Conservation (phyloP, 2,888 invertebrate species). For the Agrochola litura region DNA sequence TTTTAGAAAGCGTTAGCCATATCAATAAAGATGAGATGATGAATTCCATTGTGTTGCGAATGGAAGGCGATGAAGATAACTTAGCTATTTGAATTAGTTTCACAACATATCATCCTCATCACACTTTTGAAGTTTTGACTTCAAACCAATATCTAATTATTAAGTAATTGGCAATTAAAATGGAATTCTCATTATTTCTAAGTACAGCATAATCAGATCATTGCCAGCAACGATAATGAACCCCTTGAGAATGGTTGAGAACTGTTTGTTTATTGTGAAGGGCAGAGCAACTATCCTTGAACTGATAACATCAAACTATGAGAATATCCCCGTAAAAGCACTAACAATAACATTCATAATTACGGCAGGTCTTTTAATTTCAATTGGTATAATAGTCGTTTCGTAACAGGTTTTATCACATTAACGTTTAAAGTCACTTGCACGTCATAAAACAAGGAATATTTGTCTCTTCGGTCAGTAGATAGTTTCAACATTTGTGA, state of each 20-base stretch:
- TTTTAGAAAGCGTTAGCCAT: slow-evolving; percentile 24
- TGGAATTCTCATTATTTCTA: slow-evolving; percentile 38
- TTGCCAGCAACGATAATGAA: slow-evolving; percentile 30
- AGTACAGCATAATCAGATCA: slow-evolving; percentile 40
- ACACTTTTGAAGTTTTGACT: slow-evolving; percentile 2
- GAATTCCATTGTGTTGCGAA: slow-evolving; percentile 15
- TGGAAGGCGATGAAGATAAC: background rate
- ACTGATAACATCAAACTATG: slow-evolving; percentile 32
- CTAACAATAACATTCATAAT: slow-evolving; percentile 6
- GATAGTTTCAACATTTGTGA: background rate
- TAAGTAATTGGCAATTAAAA: slow-evolving; percentile 50
- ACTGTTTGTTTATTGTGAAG: slow-evolving; percentile 20
- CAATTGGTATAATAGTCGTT: background rate
- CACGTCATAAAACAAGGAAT: background rate
- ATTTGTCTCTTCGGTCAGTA: background rate
- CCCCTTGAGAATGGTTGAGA: slow-evolving; percentile 20
- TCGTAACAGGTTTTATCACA: background rate
- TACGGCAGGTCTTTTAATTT: background rate
- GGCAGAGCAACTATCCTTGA: slow-evolving; percentile 19
- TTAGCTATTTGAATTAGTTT: background rate
- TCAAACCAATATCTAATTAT: background rate
- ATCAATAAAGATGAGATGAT: slow-evolving; percentile 15
- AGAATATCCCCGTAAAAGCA: slow-evolving; percentile 1
- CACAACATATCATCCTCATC: background rate
- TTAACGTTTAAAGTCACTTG: background rate